Base-by-base conservation (phyloP, 2,113 vertebrate genomes). In the Hyla sarda region DNA sequence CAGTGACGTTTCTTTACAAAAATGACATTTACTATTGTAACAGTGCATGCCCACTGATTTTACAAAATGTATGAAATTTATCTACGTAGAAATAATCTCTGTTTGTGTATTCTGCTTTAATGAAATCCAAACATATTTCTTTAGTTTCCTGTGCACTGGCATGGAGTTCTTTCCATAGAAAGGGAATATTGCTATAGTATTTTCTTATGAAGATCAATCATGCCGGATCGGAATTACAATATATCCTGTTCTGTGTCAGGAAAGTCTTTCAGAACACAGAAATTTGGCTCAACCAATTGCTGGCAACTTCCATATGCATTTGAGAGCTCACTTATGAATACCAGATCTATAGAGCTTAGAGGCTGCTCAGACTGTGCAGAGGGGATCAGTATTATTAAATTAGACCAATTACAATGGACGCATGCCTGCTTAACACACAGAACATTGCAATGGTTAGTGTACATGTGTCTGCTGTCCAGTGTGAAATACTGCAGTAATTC, bases 1-100 rank as follows among this genome's bases (percentile, higher is more conserved):
- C 92, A 90, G 89, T 78, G 83, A 84, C 84, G 82, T 86, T 88
- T 82, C 60, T 76, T 73, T 80, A 85, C 16, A 34, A 65, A 92
- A 89, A 54, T 73, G 88, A 90, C 54, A 5, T 88, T 89, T 89
- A 88, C 84, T 86, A 89, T 82, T 81, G 71, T 87, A 87, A 74
- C 87, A 85, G 87, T 87, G 71, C 82, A 83, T 86, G 84, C 87
- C 83, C 88, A 10, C 8, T 74, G 82, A 87, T 85, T 88, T 90
- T 88, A 87, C 81, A 89, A 85, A 84, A 82, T 87, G 88, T 87
- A 82, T 72, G 25, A 87, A 28, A 54, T 60, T 62, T 74, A 87
- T 74, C 58, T 62, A 82, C 47, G 37, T 87, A 82, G 69, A 74
- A 73, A 62, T 82, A 74, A 87, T 74, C 52, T 60, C 47, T 81